Evolutionary conservation across 2,888 invertebrate genomes (phyloP), one percentile per base, ranked within the genome.

Genomic region (Chaitophorus viminalis): DNA sequence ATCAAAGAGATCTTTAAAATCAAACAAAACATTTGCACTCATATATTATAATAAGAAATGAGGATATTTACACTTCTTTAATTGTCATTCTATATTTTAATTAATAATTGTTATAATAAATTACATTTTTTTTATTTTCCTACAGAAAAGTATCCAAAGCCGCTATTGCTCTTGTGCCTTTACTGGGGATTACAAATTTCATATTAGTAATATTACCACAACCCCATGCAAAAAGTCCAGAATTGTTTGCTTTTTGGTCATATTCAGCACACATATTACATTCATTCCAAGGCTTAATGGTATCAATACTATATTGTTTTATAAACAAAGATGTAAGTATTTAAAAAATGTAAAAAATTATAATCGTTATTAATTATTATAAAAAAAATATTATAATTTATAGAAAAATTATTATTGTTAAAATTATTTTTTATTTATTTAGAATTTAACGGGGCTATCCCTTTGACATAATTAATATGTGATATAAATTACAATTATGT

Each of bases 251-350:
- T 0, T 90, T 95, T 0, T 97, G 97, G 96, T 94, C 95, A 3
- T 96, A 95, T 91, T 92, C 93, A 25, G 95, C 96, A 0, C 95
- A 96, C 91, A 95, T 96, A 91, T 92, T 97, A 79, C 94, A 94
- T n/a, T 95, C 96, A 0, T 96, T 96, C 91, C 96, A 97, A 92
- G 97, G 97, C 60, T 94, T 95, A 90, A 95, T 96, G 91, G 94
- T 97, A 79, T 94, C 96, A 0, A 93, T 95, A 18, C 93, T 96
- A 78, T 97, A 96, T 91, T 97, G 97, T 91, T 96, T 97, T 91
- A 91, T 95, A 82, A 97, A 97, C 90, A 95, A 94, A 89, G 97
- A 97, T 94, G 97, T 96, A 78, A 89, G 88, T 81, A 68, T 79
- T 39, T 52, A 6, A 31, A 31, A 29, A 14, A 3, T 68, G 14